phyloP scores from a whole-genome alignment of 2,888 invertebrate genomes.

The Tachystola acroxantha region DNA sequence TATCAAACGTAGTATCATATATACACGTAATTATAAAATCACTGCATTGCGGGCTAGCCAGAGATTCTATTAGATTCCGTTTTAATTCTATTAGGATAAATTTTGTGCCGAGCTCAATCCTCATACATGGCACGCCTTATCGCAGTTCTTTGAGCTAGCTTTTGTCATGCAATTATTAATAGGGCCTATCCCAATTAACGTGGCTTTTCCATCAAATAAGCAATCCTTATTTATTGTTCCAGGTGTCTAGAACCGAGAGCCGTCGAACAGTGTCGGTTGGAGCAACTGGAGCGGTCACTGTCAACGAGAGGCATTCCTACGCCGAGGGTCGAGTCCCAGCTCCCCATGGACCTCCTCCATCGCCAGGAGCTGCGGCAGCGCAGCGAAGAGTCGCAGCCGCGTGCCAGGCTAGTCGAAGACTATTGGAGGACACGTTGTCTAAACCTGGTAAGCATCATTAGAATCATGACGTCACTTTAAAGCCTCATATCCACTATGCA shows the following conservation, averaged over 20 bases:
- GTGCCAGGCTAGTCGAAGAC: slow-evolving; percentile 79
- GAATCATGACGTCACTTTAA: too few relatives aligned
- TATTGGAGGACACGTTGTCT: slow-evolving; percentile 82
- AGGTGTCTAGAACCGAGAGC: slow-evolving; percentile 57
- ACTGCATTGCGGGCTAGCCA: background rate
- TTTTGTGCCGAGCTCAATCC: too few relatives aligned
- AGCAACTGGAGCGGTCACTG: slow-evolving; percentile 29
- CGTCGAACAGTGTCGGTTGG: slow-evolving; percentile 60
- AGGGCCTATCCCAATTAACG: too few relatives aligned
- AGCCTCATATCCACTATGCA: too few relatives aligned
- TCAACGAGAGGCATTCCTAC: slow-evolving; percentile 51
- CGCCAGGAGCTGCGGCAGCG: slow-evolving; percentile 54
- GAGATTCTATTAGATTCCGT: too few relatives aligned
- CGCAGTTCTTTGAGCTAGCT: too few relatives aligned
- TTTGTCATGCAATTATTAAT: too few relatives aligned
- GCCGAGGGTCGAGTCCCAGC: slow-evolving; percentile 60
- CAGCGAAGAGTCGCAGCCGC: slow-evolving; percentile 57
- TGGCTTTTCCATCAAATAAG: too few relatives aligned
- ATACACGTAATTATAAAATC: too few relatives aligned
- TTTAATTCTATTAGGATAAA: too few relatives aligned
- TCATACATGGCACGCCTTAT: too few relatives aligned
- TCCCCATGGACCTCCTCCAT: slow-evolving; percentile 61
- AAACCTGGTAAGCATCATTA: slow-evolving; percentile 77
- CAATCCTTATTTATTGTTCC: slow-evolving; percentile 13
- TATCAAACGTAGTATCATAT: too few relatives aligned